A percentile compares a stretch with the other conserved stretches of the same genome.
phyloP scores from a whole-genome alignment of 2,888 invertebrate species.

The Clistopyga incitator region DNA sequence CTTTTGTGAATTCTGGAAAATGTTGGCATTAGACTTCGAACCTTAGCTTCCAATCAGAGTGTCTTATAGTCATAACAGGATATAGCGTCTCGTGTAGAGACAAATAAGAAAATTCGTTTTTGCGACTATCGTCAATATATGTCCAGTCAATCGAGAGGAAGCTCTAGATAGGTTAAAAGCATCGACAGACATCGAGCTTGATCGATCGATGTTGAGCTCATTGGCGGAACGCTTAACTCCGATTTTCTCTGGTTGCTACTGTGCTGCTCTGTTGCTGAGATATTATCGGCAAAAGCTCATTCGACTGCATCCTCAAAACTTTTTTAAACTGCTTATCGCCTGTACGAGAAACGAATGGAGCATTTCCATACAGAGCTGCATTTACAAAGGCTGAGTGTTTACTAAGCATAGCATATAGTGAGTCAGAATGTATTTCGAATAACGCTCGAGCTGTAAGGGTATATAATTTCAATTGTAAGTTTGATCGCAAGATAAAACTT shows the following conservation, averaged over 20 bases:
- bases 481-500: no score
- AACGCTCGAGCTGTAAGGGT: background rate
- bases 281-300: slow-evolving; percentile 14
- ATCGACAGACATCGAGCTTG: slow-evolving; percentile 11
- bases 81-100: background rate
- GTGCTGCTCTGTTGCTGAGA: slow-evolving; percentile 7
- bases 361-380: background rate
- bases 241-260: background rate
- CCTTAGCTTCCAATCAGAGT: background rate
- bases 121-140: background rate
- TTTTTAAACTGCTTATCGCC: slow-evolving; percentile 31
- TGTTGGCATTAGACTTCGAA: background rate
- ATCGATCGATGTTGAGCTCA: slow-evolving; percentile 32
- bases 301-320: slow-evolving; percentile 34
- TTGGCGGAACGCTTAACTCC: slow-evolving; percentile 2
- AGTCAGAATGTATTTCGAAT: background rate
- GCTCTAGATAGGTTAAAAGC: slow-evolving; percentile 27
- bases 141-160: background rate
- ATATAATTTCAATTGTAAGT: background rate
- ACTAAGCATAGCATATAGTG: background rate
- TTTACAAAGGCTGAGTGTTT: background rate
- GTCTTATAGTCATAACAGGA: background rate
- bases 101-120: background rate
- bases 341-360: background rate
- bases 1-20: background rate